Percentiles rank a stretch among this genome's conserved stretches.
Evolutionary conservation across 1,140 invertebrate genomes (phyloP).

Genomic region (Helicoverpa zea): DNA sequence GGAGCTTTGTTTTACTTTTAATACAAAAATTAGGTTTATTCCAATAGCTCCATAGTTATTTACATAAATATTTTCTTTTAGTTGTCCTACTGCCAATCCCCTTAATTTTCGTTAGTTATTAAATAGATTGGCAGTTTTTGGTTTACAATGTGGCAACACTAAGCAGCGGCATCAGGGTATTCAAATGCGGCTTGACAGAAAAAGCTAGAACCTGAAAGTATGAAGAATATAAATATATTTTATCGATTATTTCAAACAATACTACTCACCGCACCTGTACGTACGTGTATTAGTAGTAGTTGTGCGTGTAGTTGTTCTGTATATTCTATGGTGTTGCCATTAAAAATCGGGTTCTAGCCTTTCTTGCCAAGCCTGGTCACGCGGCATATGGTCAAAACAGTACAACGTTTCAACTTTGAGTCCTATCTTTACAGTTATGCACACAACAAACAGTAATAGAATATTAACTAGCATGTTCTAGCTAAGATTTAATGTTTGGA

Average conservation of each 20-base stretch:
- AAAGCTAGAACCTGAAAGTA: not conserved
- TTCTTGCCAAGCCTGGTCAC: not conserved
- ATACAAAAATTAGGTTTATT: conserved; percentile 7
- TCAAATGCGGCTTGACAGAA: not conserved
- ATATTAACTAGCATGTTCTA: conserved; percentile 53
- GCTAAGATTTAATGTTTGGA: conserved; percentile 49
- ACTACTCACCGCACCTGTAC: too few species aligned
- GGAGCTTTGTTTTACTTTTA: conserved; percentile 12
- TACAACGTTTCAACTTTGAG: too few species aligned
- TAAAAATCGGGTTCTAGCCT: not conserved
- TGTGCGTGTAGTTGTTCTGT: too few species aligned
- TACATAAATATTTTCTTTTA: conserved; percentile 9
- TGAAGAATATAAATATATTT: too few species aligned
- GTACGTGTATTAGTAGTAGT: too few species aligned
- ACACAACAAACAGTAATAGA: conserved; percentile 31
- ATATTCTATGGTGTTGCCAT: too few species aligned
- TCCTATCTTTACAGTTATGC: not conserved
- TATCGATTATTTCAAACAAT: too few species aligned
- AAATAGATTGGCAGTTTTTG: conserved; percentile 3
- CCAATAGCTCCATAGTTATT: conserved; percentile 17
- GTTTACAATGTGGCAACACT: not conserved
- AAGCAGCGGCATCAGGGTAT: not conserved
- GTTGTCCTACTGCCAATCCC: not conserved
- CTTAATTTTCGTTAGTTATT: not conserved
- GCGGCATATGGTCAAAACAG: too few species aligned